Percentiles rank a stretch among this genome's conserved stretches.
Evolutionary conservation across 2,113 vertebrate genomes (phyloP).

Genomic region (Erythrocercus mccallii): DNA sequence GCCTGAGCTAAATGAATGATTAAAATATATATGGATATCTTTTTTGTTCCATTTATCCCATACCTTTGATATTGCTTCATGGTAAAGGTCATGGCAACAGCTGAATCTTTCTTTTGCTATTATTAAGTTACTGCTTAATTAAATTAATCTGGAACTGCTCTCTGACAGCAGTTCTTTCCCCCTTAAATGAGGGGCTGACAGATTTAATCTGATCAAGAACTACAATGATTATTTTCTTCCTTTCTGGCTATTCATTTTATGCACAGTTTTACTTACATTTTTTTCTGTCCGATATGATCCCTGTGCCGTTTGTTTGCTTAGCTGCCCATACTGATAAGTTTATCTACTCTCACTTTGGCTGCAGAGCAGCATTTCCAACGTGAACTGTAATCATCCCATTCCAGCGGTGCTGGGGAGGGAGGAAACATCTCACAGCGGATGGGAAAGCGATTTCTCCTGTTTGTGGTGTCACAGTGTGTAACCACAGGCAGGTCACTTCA

Average conservation of each 20-base stretch:
- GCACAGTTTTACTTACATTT: not conserved
- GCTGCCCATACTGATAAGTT: not conserved
- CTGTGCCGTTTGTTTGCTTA: not conserved
- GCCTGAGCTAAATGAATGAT: not conserved
- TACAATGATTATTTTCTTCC: not conserved
- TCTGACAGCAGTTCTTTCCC: not conserved
- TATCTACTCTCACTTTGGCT: not conserved
- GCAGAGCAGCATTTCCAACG: not conserved
- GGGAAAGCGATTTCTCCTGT: not conserved
- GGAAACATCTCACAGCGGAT: rapidly evolving
- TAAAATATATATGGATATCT: not conserved
- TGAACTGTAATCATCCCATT: not conserved
- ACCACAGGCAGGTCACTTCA: not conserved
- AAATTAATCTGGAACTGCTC: not conserved
- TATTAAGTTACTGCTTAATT: not conserved
- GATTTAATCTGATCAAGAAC: not conserved
- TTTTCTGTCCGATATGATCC: not conserved
- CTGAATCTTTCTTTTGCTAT: not conserved
- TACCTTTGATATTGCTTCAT: not conserved
- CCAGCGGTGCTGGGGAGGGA: not conserved
- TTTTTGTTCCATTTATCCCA: not conserved
- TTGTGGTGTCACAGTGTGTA: not conserved
- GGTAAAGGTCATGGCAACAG: not conserved
- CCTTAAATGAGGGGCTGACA: not conserved
- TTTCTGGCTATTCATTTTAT: not conserved